phyloP scores from a whole-genome alignment of 1,140 invertebrate genomes.

The Trichonephila clavipes region DNA sequence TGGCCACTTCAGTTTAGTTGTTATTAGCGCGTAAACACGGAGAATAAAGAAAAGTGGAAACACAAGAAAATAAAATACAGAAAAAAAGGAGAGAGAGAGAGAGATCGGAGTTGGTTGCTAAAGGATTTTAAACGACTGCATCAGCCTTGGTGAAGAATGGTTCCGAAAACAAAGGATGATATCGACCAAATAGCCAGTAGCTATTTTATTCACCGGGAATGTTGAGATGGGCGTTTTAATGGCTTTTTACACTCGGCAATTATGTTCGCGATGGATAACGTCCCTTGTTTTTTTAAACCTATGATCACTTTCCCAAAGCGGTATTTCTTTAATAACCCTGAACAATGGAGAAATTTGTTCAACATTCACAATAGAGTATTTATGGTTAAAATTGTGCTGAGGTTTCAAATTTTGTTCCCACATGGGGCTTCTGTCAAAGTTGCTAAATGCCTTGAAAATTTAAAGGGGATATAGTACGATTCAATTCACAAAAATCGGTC shows the following conservation, averaged over 20 bases:
- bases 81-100: not conserved
- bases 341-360: not conserved
- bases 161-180: slow-evolving; percentile 15
- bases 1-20: slow-evolving; percentile 5
- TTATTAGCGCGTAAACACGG: not conserved
- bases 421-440: too few relatives aligned
- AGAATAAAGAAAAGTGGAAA: not conserved
- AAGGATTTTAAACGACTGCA: not conserved
- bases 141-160: slow-evolving; percentile 16
- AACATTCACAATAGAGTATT: too few relatives aligned
- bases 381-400: too few relatives aligned
- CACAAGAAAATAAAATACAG: not conserved
- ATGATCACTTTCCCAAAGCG: not conserved
- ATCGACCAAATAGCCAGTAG: not conserved
- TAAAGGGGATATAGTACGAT: too few relatives aligned
- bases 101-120: not conserved
- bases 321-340: not conserved
- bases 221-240: not conserved
- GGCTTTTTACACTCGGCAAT: not conserved
- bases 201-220: slow-evolving; percentile 16
- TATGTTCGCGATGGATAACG: not conserved
- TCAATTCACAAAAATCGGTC: too few relatives aligned
- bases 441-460: too few relatives aligned
- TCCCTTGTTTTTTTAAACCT: not conserved
- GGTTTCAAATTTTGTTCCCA: too few relatives aligned